Evolutionary conservation across 2,797 vertebrate species (phyloP), one percentile per base, ranked within the genome.

Genomic region (Arrhamphus sclerolepis): DNA sequence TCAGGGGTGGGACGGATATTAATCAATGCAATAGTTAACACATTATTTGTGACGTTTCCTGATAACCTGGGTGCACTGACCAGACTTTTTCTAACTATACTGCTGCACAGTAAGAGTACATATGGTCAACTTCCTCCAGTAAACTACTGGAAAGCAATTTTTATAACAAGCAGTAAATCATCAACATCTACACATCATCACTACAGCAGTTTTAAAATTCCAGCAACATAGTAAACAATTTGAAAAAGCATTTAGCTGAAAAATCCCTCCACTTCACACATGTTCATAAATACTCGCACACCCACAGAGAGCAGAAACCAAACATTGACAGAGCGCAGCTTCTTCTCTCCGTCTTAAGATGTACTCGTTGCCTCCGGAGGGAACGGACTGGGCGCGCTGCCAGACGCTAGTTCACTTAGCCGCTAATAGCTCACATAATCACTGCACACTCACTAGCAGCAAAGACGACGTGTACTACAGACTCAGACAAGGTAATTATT

Each of bases 301-400:
- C 41, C 40, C 26, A 40, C 16, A 6, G 7, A 6, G 7, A 61
- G 55, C 40, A 59, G 66, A 85, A 90, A 70, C 24, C 85, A 87
- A 90, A 90, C 85, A 89, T 87, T 89, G 74, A 84, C 85, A 87
- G 63, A 88, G 56, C 4, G 38, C 46, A n/a, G 65, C 84, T 82
- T 73, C 85, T 88, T 81, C 80, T 69, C 75, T 47, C 58, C 9
- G 48, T 90, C 89, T 90, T 88, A 87, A 91, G 89, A 91, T 28
- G 57, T 7, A 43, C 55, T 55, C 42, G n/a, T 24, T 62, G 56
- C 65, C 69, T 77, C 76, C 68, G 3, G 74, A 67, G 85, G 79
- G 67, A 84, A n/a, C 46, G 55, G 51, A 50, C 86, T 39, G 84
- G 89, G 87, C 81, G 26, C 16, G 0, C 54, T 72, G 89, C 87